Conservation (phyloP, 2,113 vertebrate species). For the Oryzias melastigma region DNA sequence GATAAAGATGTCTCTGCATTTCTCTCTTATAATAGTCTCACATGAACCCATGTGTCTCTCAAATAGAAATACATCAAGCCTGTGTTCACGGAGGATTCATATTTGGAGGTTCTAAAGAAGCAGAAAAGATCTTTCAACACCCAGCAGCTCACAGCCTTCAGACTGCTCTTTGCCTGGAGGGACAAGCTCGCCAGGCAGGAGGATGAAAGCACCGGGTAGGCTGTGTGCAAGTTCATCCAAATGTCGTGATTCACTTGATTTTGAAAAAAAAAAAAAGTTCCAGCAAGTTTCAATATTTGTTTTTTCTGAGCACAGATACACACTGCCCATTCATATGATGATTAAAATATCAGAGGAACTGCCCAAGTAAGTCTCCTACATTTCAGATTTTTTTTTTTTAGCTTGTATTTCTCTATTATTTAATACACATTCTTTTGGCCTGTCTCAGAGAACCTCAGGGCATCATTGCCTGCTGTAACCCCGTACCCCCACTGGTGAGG, state of each 20-base stretch:
- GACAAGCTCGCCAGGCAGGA: slow-evolving; percentile 89
- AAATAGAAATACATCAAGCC: slow-evolving; percentile 92
- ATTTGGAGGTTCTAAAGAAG: slow-evolving; percentile 89
- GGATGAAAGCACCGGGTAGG: slow-evolving; percentile 94
- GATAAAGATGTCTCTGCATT: too few species aligned
- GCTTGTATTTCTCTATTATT: neutral
- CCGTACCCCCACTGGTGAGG: slow-evolving; percentile 88
- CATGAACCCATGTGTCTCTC: neutral
- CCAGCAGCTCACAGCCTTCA: slow-evolving; percentile 91
- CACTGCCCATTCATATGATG: slow-evolving; percentile 96
- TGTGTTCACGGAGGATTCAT: slow-evolving; percentile 91
- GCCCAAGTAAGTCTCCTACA: slow-evolving; percentile 85
- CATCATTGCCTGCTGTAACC: slow-evolving; percentile 93
- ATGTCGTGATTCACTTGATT: slow-evolving; percentile 12
- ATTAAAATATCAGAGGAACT: slow-evolving; percentile 91
- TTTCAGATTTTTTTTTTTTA: neutral
- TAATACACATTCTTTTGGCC: neutral
- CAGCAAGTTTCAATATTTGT: neutral
- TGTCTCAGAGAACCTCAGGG: slow-evolving; percentile 88
- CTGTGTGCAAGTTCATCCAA: slow-evolving; percentile 27
- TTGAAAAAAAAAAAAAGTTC: neutral
- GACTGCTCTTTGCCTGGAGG: slow-evolving; percentile 90
- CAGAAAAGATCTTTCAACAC: slow-evolving; percentile 92
- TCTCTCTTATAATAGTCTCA: too few species aligned
- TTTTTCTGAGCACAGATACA: slow-evolving; percentile 76